Base-by-base conservation (phyloP, 2,797 vertebrate genomes). In the Liparis tanakae region DNA sequence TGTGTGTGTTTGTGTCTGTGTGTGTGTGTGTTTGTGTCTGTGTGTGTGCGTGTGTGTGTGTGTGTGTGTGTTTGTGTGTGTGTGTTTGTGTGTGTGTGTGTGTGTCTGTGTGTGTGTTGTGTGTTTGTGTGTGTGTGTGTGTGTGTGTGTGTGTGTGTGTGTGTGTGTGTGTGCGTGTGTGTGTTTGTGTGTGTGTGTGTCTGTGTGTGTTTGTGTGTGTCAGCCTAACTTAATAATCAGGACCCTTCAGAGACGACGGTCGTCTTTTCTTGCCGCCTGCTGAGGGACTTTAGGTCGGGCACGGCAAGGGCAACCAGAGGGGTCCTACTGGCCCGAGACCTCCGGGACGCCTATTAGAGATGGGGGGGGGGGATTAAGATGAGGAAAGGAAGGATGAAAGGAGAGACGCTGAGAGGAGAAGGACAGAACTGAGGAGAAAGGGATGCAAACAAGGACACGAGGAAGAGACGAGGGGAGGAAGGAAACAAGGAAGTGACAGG, bases 281-380 rank as follows among this genome's bases (percentile, higher is more conserved):
- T 15, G 67, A 43, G 53, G 39, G 30, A 57, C 63, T 77, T 39
- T 13, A 43, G 81, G 72, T 78, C 48, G 10, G 57, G 54, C 37
- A 15, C 12, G 60, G 67, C 74, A 61, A 80, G 84, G 78, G 67
- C 74, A 74, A 81, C 79, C 64, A 57, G 54, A 66, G 60, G 80
- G 74, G 57, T 72, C 67, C 33, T 76, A 14, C 75, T 72, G 77
- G 71, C 69, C 56, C 1, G 58, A 72, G 75, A 79, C 77, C 78
- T 83, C 57, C 75, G 72, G 81, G 58, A 74, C 69, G 64, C 70
- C 53, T 80, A 79, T 85, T 87, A 81, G 56, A 79, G 39, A 10
- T 6, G 39, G 14, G 71, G 55, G 39, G 18, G 34, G 60, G 56
- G n/a, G 55, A 30, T 30, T 30, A 39, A 15, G 25, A 10, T 17